Evolutionary conservation across 2,888 invertebrate genomes (phyloP), one percentile per base, ranked within the genome.

Genomic region (Eulithis testata): DNA sequence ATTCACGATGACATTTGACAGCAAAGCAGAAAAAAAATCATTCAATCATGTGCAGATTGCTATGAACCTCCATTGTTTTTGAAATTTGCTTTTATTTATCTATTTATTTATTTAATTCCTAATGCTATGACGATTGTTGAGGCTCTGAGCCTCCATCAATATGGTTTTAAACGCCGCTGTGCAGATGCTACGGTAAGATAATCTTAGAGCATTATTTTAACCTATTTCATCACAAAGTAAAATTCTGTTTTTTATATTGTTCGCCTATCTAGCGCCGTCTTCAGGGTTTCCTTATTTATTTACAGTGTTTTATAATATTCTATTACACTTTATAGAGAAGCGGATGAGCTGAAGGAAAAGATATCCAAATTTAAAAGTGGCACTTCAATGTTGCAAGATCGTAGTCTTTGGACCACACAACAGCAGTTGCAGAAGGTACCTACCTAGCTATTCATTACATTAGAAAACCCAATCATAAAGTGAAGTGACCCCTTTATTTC

Each of bases 111-210:
- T 78, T 83, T 82, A 78, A 81, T 86, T 82, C 85, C 88, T 87
- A 81, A 93, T 93, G 92, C 86, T 91, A 83, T 93, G 93, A 93
- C 87, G 84, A 86, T 84, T 83, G 78, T 73, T 79, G 91, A 91
- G 91, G 93, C 91, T 86, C 76, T 86, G 83, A 83, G 92, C 93
- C 91, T 92, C 90, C 82, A 81, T 85, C 85, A 94, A 89, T 89
- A 96, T 96, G 96, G 96, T 96, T 86, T 93, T 95, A 89, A 96
- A 96, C 88, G 95, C 95, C 82, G 96, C 96, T 85, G 95, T 95
- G 78, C 96, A 96, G 91, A 95, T 96, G 90, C 91, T 96, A 76
- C 95, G 95, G 96, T 96, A 89, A 90, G 93, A 49, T 43, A 9
- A 14, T 12, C 31, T 50, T 53, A 37, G 8, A 36, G 27, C 11